phyloP scores from a whole-genome alignment of 2,797 vertebrate genomes.

The Triplophysa bombifrons region DNA sequence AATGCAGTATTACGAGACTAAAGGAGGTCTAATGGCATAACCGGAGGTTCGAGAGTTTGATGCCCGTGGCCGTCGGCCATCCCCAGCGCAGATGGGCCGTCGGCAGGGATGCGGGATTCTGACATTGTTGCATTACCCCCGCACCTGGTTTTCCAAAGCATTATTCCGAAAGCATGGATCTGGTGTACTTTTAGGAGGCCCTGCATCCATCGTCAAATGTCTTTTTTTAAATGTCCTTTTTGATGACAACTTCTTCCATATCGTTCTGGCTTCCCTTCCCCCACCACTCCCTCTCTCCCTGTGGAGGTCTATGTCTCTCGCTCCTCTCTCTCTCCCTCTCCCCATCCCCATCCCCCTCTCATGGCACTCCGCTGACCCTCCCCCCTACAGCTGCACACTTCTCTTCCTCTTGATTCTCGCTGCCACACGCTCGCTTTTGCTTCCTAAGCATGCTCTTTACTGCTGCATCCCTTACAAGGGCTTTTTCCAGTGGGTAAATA shows the following conservation, averaged over 20 bases:
- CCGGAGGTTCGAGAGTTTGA: slow-evolving; percentile 12
- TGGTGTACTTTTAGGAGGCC: neutral
- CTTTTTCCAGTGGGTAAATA: slow-evolving; percentile 51
- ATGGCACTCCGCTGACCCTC: slow-evolving; percentile 44
- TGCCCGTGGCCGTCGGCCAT: slow-evolving; percentile 45
- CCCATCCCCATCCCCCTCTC: slow-evolving; percentile 19
- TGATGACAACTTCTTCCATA: slow-evolving; percentile 22
- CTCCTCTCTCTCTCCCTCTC: slow-evolving; percentile 31
- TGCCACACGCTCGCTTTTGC: slow-evolving; percentile 29
- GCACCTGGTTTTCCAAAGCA: slow-evolving; percentile 25
- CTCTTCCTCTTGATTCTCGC: slow-evolving; percentile 36
- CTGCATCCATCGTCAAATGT: neutral
- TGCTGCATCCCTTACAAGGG: slow-evolving; percentile 37
- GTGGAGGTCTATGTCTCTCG: slow-evolving; percentile 33
- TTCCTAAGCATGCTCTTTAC: slow-evolving; percentile 36
- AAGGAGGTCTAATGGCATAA: slow-evolving; percentile 26
- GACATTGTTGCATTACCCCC: slow-evolving; percentile 29
- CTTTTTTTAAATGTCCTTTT: slow-evolving; percentile 38
- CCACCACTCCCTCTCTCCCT: slow-evolving; percentile 30
- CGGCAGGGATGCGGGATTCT: slow-evolving; percentile 37
- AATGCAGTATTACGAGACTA: slow-evolving; percentile 26
- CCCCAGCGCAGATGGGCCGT: slow-evolving; percentile 41
- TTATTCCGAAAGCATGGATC: neutral
- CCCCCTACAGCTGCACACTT: slow-evolving; percentile 36
- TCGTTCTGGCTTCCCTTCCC: slow-evolving; percentile 13